Percentiles rank a stretch among this genome's conserved stretches.
Conservation (phyloP, 2,888 invertebrate species). For the Nomada fabriciana region DNA sequence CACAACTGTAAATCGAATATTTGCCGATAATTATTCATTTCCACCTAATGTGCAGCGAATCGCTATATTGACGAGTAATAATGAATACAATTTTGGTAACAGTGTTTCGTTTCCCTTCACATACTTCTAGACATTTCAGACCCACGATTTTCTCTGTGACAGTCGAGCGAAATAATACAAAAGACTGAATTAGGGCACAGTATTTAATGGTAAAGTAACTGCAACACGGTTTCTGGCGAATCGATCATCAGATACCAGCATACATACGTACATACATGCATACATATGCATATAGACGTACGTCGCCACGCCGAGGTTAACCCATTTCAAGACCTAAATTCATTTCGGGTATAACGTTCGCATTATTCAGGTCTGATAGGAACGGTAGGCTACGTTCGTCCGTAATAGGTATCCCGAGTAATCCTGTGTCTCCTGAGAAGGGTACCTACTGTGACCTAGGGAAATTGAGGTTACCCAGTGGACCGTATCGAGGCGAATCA, state of each 20-base stretch:
- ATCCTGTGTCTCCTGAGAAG: slow-evolving; percentile 67
- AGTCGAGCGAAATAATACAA: neutral
- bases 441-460: slow-evolving; percentile 69
- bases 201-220: neutral
- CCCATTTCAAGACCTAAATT: slow-evolving; percentile 51
- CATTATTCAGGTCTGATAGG: slow-evolving; percentile 62
- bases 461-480: slow-evolving; percentile 73
- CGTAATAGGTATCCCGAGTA: slow-evolving; percentile 69
- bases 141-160: neutral
- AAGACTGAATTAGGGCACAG: too few relatives aligned
- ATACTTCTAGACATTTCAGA: neutral
- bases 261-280: neutral
- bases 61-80: too few relatives aligned
- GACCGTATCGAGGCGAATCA: slow-evolving; percentile 69
- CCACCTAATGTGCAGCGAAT: too few relatives aligned
- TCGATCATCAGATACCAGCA: neutral
- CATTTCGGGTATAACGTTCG: slow-evolving; percentile 66
- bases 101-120: too few relatives aligned
- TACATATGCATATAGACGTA: neutral
- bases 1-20: too few relatives aligned
- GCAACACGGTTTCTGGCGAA: neutral
- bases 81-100: too few relatives aligned
- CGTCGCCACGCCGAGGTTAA: neutral
- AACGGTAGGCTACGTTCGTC: slow-evolving; percentile 62
- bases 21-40: too few relatives aligned